Percentiles rank a stretch among this genome's conserved stretches.
Evolutionary conservation across 2,113 vertebrate genomes (phyloP).

Genomic region (Andinoacara biseriatus): DNA sequence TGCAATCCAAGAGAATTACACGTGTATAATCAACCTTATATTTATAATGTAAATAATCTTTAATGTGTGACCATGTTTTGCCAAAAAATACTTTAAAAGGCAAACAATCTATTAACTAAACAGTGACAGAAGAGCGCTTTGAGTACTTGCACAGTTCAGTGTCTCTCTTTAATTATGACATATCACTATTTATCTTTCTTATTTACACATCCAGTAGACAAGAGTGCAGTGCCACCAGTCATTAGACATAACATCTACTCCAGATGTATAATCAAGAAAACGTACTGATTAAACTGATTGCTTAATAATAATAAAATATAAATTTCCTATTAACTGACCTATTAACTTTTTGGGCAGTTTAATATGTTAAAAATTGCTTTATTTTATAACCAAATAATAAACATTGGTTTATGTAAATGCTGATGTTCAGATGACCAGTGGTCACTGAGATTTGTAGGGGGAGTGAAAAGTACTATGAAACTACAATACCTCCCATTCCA

Average conservation of each 20-base stretch:
- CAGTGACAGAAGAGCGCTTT: too few relatives aligned
- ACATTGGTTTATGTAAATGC: neutral
- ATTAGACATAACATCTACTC: neutral
- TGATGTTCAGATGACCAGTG: neutral
- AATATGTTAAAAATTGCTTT: neutral
- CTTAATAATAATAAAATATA: neutral
- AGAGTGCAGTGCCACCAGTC: neutral
- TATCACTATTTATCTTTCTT: neutral
- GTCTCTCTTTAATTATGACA: neutral
- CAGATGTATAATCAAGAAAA: neutral
- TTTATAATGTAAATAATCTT: neutral
- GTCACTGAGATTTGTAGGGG: too few relatives aligned
- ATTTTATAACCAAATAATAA: neutral
- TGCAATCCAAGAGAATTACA: neutral
- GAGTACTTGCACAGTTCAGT: neutral
- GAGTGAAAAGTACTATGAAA: neutral
- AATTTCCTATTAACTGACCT: neutral
- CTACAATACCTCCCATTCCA: neutral
- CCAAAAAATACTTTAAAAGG: too few relatives aligned
- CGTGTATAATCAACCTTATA: neutral
- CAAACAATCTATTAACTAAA: too few relatives aligned
- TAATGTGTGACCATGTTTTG: neutral
- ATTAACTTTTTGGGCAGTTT: neutral
- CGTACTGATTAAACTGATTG: neutral
- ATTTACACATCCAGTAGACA: neutral